A percentile compares a stretch with the other conserved stretches of the same genome.
These are phyloP conservation scores for Melangyna quadrimaculata DNA, from an alignment of 2,888 invertebrate species.

Conservation along the genomic window DNA sequence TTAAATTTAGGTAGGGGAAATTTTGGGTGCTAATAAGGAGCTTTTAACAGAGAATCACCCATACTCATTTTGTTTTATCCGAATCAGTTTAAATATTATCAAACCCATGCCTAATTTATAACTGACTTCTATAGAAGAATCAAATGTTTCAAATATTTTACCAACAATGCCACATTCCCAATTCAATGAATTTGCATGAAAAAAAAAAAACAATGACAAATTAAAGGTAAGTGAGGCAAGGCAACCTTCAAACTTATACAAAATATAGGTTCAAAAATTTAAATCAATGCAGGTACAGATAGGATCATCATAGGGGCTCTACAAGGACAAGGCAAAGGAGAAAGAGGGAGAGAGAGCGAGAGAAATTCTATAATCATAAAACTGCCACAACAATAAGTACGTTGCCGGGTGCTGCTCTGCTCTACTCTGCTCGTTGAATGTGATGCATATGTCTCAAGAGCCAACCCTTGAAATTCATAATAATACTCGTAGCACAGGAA, in stretches of 20 bases:
- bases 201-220: slow-evolving; percentile 44
- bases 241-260: background rate
- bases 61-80: too few species aligned
- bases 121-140: slow-evolving; percentile 32
- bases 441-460: slow-evolving; percentile 71
- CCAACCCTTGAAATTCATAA: slow-evolving; percentile 70
- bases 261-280: slow-evolving; percentile 33
- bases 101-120: slow-evolving; percentile 58
- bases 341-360: background rate
- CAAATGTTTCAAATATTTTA: background rate
- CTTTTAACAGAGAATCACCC: too few species aligned
- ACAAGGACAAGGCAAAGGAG: background rate
- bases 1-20: too few species aligned
- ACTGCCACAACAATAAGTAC: slow-evolving; percentile 70
- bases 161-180: background rate
- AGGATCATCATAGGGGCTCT: slow-evolving; percentile 15
- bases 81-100: slow-evolving; percentile 33
- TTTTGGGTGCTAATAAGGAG: too few species aligned
- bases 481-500: slow-evolving; percentile 21
- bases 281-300: slow-evolving; percentile 53
- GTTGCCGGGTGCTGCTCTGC: background rate
- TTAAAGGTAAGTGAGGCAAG: slow-evolving; percentile 48
- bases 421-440: slow-evolving; percentile 36
- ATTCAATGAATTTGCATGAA: background rate
- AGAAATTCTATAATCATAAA: slow-evolving; percentile 67